Evolutionary conservation across 2,797 vertebrate species (phyloP).

Genomic region (Pristis pectinata): DNA sequence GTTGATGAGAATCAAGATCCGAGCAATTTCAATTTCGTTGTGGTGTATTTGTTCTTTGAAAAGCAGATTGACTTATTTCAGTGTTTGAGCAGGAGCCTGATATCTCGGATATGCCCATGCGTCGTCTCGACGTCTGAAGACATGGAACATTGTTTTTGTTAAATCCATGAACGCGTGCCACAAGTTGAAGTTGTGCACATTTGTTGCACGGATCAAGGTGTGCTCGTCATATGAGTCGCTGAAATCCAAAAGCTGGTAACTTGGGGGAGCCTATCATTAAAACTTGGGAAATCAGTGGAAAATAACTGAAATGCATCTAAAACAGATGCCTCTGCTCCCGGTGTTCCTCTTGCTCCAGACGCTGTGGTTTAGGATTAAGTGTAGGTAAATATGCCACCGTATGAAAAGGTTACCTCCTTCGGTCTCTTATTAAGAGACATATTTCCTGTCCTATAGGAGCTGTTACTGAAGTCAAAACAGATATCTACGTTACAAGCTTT

Average conservation of each 20-base stretch:
- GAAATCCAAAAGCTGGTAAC: not conserved
- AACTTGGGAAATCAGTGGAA: not conserved
- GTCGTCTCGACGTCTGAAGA: not conserved
- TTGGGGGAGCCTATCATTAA: not conserved
- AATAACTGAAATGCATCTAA: not conserved
- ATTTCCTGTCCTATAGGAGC: conserved; percentile 66
- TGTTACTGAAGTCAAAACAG: conserved; percentile 97
- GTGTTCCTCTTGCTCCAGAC: no score
- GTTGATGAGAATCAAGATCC: not conserved
- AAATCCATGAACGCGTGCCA: not conserved
- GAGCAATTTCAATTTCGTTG: not conserved
- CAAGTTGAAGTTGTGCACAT: not conserved
- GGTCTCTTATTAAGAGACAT: not conserved
- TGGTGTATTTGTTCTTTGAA: not conserved
- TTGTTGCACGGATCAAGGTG: not conserved
- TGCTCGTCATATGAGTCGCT: not conserved
- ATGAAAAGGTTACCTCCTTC: not conserved
- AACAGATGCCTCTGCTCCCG: not conserved
- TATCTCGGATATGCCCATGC: not conserved
- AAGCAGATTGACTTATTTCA: not conserved
- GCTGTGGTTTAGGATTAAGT: not conserved
- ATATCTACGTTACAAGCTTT: conserved; percentile 99
- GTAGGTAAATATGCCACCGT: not conserved
- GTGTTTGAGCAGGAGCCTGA: not conserved
- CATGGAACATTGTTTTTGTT: not conserved